Evolutionary conservation across 2,797 vertebrate species (phyloP), one percentile per base, ranked within the genome.

Genomic region (Chaetodon trifasciatus): DNA sequence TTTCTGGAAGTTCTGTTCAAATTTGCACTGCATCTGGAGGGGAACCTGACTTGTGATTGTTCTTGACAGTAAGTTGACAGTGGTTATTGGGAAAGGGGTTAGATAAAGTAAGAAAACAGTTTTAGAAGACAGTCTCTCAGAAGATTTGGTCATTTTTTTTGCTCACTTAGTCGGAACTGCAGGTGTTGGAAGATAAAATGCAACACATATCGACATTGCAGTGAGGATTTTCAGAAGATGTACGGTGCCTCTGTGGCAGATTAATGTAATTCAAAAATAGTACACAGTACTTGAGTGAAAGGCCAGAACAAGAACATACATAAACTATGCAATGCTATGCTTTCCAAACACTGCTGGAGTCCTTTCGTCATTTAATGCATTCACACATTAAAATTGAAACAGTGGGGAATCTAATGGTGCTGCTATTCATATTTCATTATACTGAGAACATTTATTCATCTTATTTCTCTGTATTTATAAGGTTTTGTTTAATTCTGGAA

Each of bases 301-400:
- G 42, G n/a, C n/a, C 19, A 56, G 37, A 76, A 65, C 47, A 55
- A 15, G 65, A 24, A 70, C 42, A 74, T 67, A 19, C 49, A 44
- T 77, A 61, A 78, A 71, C 17, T 42, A 74, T 74, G 53, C 47
- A 70, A 37, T 28, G 53, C 39, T 39, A 23, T 37, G 65, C 70
- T 66, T 66, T 57, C 37, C 37, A 52, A 66, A 52, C 28, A 47
- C 39, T 46, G 60, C 65, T 56, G 56, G 35, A 53, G 10, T 79
- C 46, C n/a, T 63, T 49, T 65, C 56, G 40, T 64, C 8, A 50
- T 72, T 53, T 76, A 71, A 74, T 82, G 47, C 66, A 84, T 77
- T 74, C 62, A 49, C 8, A 65, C 76, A 84, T 88, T 74, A 84
- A 84, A 79, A 68, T 53, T 88, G 69, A 17, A 77, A 61, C 40